Conservation (phyloP, 2,113 vertebrate species). For the Suricata suricatta region DNA sequence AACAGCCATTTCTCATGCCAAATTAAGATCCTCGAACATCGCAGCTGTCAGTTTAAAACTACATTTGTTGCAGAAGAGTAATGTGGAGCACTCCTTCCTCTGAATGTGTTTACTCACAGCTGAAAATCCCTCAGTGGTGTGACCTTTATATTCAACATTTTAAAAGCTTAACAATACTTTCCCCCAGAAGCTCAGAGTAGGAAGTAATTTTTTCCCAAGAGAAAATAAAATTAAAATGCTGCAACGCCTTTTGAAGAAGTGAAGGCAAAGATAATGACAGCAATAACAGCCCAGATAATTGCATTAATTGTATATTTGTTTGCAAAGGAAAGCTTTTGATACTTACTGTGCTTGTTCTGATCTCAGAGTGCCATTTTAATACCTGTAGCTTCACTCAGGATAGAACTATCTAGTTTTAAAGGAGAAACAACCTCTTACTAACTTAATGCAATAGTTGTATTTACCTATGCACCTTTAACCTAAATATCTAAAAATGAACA, state of each 20-base stretch:
- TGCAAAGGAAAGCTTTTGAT: constrained; percentile 8
- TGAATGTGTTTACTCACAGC: constrained; percentile 65
- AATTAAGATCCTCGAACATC: constrained; percentile 33
- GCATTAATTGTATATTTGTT: constrained; percentile 66
- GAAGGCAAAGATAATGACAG: constrained; percentile 62
- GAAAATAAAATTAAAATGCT: constrained; percentile 68
- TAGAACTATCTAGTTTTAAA: background rate
- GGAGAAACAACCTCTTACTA: background rate
- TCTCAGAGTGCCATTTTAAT: constrained; percentile 5
- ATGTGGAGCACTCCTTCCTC: background rate
- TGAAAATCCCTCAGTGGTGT: constrained; percentile 56
- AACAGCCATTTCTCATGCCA: background rate
- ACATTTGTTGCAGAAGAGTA: constrained; percentile 53
- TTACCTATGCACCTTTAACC: constrained; percentile 31
- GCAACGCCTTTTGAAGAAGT: background rate
- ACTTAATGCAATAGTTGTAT: constrained; percentile 13
- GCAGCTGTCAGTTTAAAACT: constrained; percentile 28
- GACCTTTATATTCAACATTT: constrained; percentile 75
- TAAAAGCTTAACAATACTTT: constrained; percentile 66
- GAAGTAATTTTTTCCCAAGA: constrained; percentile 68
- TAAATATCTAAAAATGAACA: constrained; percentile 48
- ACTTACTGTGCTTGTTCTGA: constrained; percentile 29
- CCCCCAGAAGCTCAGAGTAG: background rate
- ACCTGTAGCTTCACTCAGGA: background rate
- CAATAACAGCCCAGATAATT: constrained; percentile 62